Base-by-base conservation (phyloP, 1,140 invertebrate genomes). In the Pseudomyrmex sp. region DNA sequence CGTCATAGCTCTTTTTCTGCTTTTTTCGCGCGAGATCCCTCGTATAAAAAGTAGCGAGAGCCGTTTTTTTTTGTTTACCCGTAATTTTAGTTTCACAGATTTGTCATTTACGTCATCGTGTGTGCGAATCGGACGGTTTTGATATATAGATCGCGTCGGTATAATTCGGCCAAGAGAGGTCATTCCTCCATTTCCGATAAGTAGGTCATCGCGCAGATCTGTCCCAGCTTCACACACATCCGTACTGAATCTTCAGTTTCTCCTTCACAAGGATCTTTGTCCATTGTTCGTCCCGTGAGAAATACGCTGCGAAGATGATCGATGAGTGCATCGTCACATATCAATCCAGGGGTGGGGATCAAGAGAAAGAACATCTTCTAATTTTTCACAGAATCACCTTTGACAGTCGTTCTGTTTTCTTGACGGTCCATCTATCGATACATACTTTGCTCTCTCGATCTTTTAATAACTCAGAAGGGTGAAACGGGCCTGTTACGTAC, bases 351-450 rank as follows among this genome's bases (percentile, higher is more conserved):
- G 2, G 5, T 63, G 61, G 59, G 59, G 23, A 15, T 13, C 9
- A 26, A 15, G 52, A 65, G 74, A 66, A 13, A 54, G 10, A 10
- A 61, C 69, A 70, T 50, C 44, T 12, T 48, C 50, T 69, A 79
- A 5, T 1, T 54, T 35, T 5, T 44, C 46, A 12, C 10, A 52
- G 20, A 35, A 35, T 2, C 48, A 75, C 5, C n/a, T 13, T 54
- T 26, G 26, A 0, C 18, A 44, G 18, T 9, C 44, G 18, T 18
- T 8, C 18, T 48, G 0, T 13, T 20, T 77, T n/a, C n/a, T 54
- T 18, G n/a, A 52, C 54, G 23, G 35, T 70, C 2, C 23, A 26
- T 26, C 20, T 61, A 18, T 80, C 13, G 54, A 69, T 80, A 48
- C 13, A 18, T 56, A 7, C 35, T 9, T 56, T 58, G 13, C 20